phyloP scores from a whole-genome alignment of 2,797 vertebrate genomes.

The Pseudochirops corinnae region DNA sequence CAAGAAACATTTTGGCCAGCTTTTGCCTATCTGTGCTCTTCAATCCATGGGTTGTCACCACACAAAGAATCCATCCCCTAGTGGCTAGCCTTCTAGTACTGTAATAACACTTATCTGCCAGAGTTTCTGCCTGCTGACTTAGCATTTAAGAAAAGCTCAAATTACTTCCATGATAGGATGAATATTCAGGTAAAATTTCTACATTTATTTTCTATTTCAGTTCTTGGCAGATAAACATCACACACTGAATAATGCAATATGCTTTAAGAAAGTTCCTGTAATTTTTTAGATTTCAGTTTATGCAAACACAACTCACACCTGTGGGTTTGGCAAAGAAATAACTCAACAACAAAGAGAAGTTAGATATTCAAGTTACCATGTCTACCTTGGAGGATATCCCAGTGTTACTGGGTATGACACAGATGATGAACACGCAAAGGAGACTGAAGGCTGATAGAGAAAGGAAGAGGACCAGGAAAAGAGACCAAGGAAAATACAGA shows the following conservation, averaged over 20 bases:
- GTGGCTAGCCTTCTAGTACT: neutral
- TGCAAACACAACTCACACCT: neutral
- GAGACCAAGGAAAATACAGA: neutral
- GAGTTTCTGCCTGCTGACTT: neutral
- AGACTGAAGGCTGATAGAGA: neutral
- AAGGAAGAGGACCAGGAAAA: neutral
- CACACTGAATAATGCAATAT: neutral
- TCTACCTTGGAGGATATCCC: neutral
- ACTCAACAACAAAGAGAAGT: neutral
- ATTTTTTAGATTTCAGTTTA: neutral
- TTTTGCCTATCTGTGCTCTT: neutral
- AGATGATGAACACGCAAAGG: neutral
- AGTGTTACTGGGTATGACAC: neutral
- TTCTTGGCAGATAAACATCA: neutral
- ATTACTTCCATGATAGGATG: neutral
- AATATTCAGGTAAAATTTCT: neutral
- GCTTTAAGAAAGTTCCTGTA: neutral
- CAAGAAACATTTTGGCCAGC: neutral
- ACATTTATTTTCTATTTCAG: neutral
- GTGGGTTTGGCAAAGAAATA: neutral
- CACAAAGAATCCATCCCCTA: neutral
- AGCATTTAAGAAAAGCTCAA: neutral
- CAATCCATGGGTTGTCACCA: neutral
- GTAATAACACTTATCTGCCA: neutral
- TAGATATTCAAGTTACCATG: neutral